Percentiles rank a stretch among this genome's conserved stretches.
Evolutionary conservation across 2,113 vertebrate species (phyloP).

Genomic region (Ammodytes dubius): DNA sequence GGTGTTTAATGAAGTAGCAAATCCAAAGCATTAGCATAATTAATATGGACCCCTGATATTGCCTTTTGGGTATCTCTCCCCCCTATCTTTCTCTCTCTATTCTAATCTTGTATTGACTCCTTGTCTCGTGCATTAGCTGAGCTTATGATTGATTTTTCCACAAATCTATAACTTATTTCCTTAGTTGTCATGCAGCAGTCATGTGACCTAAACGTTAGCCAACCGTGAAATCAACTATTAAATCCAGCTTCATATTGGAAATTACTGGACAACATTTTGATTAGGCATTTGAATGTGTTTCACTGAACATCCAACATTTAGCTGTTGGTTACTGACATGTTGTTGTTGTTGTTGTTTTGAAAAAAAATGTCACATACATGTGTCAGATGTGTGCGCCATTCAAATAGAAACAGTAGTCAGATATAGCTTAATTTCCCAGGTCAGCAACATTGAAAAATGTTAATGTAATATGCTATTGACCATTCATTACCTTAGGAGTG

Average conservation of each 20-base stretch:
- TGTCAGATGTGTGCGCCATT: no score
- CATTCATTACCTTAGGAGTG: no score
- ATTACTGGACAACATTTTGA: slow-evolving; percentile 24
- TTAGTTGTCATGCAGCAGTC: slow-evolving; percentile 32
- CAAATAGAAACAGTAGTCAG: no score
- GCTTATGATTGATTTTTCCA: slow-evolving; percentile 61
- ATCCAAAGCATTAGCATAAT: slow-evolving; percentile 82
- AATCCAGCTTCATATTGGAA: slow-evolving; percentile 39
- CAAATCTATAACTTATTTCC: slow-evolving; percentile 68
- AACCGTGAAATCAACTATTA: slow-evolving; percentile 60
- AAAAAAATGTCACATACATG: no score
- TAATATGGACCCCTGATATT: slow-evolving; percentile 73
- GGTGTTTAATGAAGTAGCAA: slow-evolving; percentile 82
- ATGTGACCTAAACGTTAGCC: slow-evolving; percentile 31
- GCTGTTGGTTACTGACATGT: no score
- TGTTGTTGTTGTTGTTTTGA: no score
- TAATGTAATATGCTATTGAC: no score
- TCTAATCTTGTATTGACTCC: slow-evolving; percentile 65
- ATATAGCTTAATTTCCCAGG: no score
- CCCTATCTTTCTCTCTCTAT: slow-evolving; percentile 3
- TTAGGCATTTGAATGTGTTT: slow-evolving; percentile 21
- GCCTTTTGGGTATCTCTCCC: slow-evolving; percentile 60
- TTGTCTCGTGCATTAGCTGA: slow-evolving; percentile 53
- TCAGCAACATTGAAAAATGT: no score
- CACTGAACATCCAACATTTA: neutral